Base-by-base conservation (phyloP, 2,113 vertebrate species). In the Nematolebias whitei region DNA sequence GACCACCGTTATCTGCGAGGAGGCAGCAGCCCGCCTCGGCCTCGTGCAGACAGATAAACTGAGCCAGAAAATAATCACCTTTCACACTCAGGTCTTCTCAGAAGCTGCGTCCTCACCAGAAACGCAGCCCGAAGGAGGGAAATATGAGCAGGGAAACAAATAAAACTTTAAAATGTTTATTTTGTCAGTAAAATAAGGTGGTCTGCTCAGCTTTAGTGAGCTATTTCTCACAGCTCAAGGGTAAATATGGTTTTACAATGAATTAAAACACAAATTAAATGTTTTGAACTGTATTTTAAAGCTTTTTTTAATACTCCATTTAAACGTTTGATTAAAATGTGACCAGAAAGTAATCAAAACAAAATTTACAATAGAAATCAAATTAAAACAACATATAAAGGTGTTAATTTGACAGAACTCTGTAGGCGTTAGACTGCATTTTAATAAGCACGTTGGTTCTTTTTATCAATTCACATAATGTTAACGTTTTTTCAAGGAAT, bases 51-150 rank as follows among this genome's bases (percentile, higher is more conserved):
- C 78, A 83, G 92, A 93, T 92, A 93, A 90, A 88, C 72, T 70
- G 85, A 70, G 71, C 56, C 54, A 70, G 68, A 78, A 58, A 56
- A 82, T 90, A 91, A 92, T 92, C 91, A 89, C 77, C 71, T 75
- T 71, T 76, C 48, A 68, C 78, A 85, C 82, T 87, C 80, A 87
- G 84, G 64, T 75, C 82, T 92, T 89, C 89, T 82, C 61, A 91
- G 87, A 89, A 92, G 69, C 38, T 0, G 2, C 52, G 54, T 65
- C 48, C 39, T 71, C 67, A 19, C 71, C 47, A 14, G 39, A 61
- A 78, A 66, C 29, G 63, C 12, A 45, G 53, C 52, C 20, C 5
- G 39, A 15, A 8, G 16, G 61, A 38, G 20, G 15, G 16, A n/a
- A 47, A 40, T 54, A 18, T 55, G 4, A 13, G 2, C n/a, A 38